These are phyloP conservation scores for Sebastiscus albofasciatus DNA, from an alignment of 2,797 vertebrate genomes.

Conservation along the genomic window DNA sequence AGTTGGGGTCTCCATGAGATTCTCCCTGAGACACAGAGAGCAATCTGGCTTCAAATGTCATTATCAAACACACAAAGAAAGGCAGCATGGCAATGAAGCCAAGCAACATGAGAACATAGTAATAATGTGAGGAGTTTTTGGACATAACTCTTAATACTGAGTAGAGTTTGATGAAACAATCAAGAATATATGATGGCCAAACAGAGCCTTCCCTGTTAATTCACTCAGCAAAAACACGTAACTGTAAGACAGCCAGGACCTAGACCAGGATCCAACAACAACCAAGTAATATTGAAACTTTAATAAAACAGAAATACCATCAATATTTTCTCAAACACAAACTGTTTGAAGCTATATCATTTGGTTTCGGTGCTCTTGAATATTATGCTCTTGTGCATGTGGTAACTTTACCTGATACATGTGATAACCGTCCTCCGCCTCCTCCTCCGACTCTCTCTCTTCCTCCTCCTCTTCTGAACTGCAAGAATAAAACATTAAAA, in stretches of 20 bases:
- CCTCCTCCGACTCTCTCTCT: slow-evolving; percentile 83
- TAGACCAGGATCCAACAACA: neutral
- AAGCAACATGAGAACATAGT: neutral
- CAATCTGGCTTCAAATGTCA: neutral
- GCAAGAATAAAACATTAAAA: slow-evolving; percentile 4
- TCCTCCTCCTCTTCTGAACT: slow-evolving; percentile 91
- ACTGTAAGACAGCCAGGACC: neutral
- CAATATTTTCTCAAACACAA: neutral
- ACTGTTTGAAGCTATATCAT: neutral
- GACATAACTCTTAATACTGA: neutral
- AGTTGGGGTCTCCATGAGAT: slow-evolving; percentile 84
- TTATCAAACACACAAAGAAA: neutral
- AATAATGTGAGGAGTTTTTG: neutral
- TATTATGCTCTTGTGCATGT: neutral
- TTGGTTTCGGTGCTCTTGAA: neutral
- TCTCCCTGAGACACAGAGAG: slow-evolving; percentile 82
- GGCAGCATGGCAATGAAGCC: neutral
- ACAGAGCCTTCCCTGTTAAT: neutral
- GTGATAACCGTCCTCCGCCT: slow-evolving; percentile 75
- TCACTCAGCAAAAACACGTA: neutral
- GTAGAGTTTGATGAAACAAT: neutral
- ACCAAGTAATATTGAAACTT: neutral
- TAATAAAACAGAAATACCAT: neutral
- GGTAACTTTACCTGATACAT: slow-evolving; percentile 84
- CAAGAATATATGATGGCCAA: neutral